Percentiles rank a stretch among this genome's conserved stretches.
Conservation (phyloP, 2,113 vertebrate species). For the Saguinus midas region DNA sequence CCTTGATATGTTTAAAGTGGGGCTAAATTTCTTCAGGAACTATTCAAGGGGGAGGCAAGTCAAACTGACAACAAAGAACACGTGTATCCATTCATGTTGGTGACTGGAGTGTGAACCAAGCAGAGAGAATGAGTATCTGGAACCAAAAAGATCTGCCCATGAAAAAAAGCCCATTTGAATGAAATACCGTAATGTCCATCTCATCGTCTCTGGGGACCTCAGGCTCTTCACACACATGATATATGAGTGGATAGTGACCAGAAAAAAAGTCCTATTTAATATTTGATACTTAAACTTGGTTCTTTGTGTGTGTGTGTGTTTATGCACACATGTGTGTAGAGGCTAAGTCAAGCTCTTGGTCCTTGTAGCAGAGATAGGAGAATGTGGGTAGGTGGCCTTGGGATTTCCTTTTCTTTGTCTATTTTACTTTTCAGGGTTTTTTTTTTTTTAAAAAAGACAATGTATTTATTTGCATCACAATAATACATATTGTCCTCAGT, state of each 20-base stretch:
- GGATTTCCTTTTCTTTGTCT: neutral
- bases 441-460: slow-evolving; percentile 20
- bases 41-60: slow-evolving; percentile 67
- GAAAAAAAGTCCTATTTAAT: neutral
- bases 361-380: neutral
- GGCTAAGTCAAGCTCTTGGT: neutral
- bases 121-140: slow-evolving; percentile 54
- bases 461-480: slow-evolving; percentile 53
- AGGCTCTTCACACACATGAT: neutral
- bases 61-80: slow-evolving; percentile 75
- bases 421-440: neutral
- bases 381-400: neutral
- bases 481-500: slow-evolving; percentile 68
- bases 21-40: slow-evolving; percentile 71
- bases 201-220: neutral
- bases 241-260: neutral
- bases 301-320: neutral
- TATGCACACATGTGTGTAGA: neutral
- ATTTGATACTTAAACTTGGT: neutral
- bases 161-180: slow-evolving; percentile 1
- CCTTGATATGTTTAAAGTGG: slow-evolving; percentile 60
- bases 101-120: slow-evolving; percentile 59
- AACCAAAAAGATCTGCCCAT: slow-evolving; percentile 67
- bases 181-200: neutral
- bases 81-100: slow-evolving; percentile 58